Evolutionary conservation across 2,888 invertebrate species (phyloP).

Genomic region (Drosophila picticornis): DNA sequence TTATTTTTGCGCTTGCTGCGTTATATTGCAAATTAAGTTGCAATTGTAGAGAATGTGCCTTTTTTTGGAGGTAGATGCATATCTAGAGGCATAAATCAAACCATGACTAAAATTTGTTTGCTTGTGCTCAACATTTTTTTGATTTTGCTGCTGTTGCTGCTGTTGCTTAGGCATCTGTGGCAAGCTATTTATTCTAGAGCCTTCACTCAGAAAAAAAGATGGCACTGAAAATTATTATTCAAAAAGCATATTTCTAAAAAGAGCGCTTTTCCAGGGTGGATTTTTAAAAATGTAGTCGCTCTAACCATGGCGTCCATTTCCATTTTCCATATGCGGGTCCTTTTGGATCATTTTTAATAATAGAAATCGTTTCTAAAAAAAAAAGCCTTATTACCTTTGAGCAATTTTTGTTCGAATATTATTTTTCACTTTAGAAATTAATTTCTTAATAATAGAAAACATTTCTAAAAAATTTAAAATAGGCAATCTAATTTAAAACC

Average conservation of each 20-base stretch:
- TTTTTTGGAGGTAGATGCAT: slow-evolving; percentile 43
- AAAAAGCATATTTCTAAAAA: not conserved
- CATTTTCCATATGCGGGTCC: too few relatives aligned
- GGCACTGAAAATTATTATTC: not conserved
- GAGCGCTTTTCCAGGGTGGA: not conserved
- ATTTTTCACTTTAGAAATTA: not conserved
- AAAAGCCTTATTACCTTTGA: not conserved
- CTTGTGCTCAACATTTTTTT: slow-evolving; percentile 13
- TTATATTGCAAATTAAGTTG: slow-evolving; percentile 52
- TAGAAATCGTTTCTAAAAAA: not conserved
- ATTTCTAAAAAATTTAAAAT: not conserved
- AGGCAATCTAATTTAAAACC: not conserved
- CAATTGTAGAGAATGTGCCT: slow-evolving; percentile 12
- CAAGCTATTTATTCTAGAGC: slow-evolving; percentile 1
- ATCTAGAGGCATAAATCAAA: slow-evolving; percentile 67
- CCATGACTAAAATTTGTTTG: slow-evolving; percentile 49
- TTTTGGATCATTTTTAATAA: too few relatives aligned
- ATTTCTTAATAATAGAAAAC: not conserved
- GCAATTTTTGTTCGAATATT: too few relatives aligned
- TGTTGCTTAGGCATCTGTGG: slow-evolving; percentile 1
- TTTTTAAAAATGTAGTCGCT: too few relatives aligned
- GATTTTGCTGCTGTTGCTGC: slow-evolving; percentile 5
- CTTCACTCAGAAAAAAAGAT: not conserved
- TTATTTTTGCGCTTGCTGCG: slow-evolving; percentile 49
- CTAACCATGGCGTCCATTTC: too few relatives aligned